Evolutionary conservation across 2,888 invertebrate species (phyloP), one percentile per base, ranked within the genome.

Genomic region (Dendrolimus pini): DNA sequence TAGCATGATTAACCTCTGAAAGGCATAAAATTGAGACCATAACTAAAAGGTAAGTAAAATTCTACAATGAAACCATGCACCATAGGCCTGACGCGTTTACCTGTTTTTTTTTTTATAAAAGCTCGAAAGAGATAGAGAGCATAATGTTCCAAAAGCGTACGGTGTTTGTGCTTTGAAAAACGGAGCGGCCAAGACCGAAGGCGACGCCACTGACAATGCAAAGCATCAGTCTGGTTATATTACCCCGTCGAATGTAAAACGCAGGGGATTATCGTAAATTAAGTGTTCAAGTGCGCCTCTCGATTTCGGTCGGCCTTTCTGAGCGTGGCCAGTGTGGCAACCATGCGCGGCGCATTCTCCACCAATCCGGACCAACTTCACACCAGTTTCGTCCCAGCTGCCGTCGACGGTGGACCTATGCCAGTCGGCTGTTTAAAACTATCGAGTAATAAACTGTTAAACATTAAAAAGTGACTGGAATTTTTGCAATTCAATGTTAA

Each of bases 271-370:
- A 75, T 72, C 73, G 72, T 72, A 73, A 73, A 78, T 77, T 74
- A 67, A 72, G 70, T 74, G 74, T 71, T 75, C 71, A 65, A 76
- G 69, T 71, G 70, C 72, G 74, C 69, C 83, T 85, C 78, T 77
- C 67, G 71, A 75, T 75, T 80, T 82, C 75, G 72, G 83, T 70
- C 78, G 87, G 77, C 63, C 73, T 79, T 70, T 74, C 74, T 77
- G 80, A 85, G 83, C 83, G 82, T 78, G 82, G 78, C 80, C 85
- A 85, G 86, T 83, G 86, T 82, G 82, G 87, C 89, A 84, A 86
- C 89, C 82, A 85, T 90, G 89, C 89, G 89, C 89, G 74, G 86
- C 88, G 88, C 89, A 89, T 84, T 86, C 89, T 84, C 85, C 80
- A 83, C 87, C 86, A 84, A 84, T 84, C 84, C 80, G 75, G 67